Evolutionary conservation across 2,888 invertebrate genomes (phyloP).

Genomic region (Ceratothoa steindachneri): DNA sequence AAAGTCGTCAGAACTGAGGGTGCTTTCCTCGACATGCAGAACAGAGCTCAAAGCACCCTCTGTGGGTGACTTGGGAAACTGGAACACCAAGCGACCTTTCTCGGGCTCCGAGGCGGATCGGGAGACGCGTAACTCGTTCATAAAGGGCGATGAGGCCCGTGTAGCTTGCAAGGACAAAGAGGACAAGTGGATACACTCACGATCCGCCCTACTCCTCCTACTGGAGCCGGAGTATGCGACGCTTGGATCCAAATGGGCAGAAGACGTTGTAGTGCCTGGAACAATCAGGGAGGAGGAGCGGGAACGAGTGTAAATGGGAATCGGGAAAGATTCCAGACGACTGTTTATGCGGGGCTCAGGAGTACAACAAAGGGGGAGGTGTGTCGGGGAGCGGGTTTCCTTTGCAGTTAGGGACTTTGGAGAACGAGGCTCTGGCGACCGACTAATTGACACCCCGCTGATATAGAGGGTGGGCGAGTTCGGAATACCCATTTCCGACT

Average conservation of each 20-base stretch:
- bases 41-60: constrained; percentile 61
- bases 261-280: constrained; percentile 29
- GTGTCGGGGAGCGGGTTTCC: constrained; percentile 57
- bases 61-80: constrained; percentile 60
- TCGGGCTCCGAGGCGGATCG: constrained; percentile 59
- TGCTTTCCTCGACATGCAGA: constrained; percentile 60
- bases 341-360: constrained; percentile 41
- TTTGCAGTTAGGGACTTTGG: constrained; percentile 51
- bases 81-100: constrained; percentile 52
- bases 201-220: constrained; percentile 30
- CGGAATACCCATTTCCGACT: constrained; percentile 60
- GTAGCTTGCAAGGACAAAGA: constrained; percentile 51
- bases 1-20: constrained; percentile 60
- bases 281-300: constrained; percentile 45
- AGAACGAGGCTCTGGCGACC: constrained; percentile 50
- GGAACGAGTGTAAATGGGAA: constrained; percentile 42
- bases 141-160: constrained; percentile 49
- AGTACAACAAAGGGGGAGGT: constrained; percentile 53
- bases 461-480: constrained; percentile 61
- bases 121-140: constrained; percentile 51
- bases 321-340: constrained; percentile 33
- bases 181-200: constrained; percentile 54
- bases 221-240: constrained; percentile 1
- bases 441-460: constrained; percentile 60
- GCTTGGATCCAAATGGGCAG: constrained; percentile 6